Conservation (phyloP, 2,113 vertebrate species). For the Leucopternis melanops region DNA sequence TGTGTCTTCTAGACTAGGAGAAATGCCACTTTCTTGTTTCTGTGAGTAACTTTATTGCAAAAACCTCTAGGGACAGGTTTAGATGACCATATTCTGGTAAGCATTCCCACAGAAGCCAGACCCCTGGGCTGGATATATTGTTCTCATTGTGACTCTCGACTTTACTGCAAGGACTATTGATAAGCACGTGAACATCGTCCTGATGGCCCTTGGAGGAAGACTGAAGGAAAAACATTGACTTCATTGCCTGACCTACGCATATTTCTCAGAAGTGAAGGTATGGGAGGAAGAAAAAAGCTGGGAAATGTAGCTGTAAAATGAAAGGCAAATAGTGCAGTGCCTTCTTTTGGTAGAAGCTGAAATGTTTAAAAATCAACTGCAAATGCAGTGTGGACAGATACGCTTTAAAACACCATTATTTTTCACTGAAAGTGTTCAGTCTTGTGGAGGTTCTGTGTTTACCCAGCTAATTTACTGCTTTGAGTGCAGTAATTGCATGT, state of each 20-base stretch:
- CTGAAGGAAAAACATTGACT: not conserved
- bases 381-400: not conserved
- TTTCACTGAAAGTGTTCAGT: not conserved
- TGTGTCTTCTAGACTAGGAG: not conserved
- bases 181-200: not conserved
- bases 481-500: not conserved
- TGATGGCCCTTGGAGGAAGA: not conserved
- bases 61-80: not conserved
- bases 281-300: not conserved
- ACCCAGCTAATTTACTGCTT: not conserved
- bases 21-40: not conserved
- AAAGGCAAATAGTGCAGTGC: not conserved
- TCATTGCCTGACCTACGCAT: accelerated
- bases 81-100: not conserved
- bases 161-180: not conserved
- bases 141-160: not conserved
- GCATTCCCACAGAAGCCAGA: not conserved
- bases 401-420: not conserved
- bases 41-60: not conserved
- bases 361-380: not conserved
- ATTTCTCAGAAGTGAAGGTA: not conserved
- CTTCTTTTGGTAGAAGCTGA: not conserved
- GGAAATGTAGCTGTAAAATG: not conserved
- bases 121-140: not conserved
- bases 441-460: not conserved